Evolutionary conservation across 2,113 vertebrate genomes (phyloP), one percentile per base, ranked within the genome.

Genomic region (Leucoraja erinaceus): DNA sequence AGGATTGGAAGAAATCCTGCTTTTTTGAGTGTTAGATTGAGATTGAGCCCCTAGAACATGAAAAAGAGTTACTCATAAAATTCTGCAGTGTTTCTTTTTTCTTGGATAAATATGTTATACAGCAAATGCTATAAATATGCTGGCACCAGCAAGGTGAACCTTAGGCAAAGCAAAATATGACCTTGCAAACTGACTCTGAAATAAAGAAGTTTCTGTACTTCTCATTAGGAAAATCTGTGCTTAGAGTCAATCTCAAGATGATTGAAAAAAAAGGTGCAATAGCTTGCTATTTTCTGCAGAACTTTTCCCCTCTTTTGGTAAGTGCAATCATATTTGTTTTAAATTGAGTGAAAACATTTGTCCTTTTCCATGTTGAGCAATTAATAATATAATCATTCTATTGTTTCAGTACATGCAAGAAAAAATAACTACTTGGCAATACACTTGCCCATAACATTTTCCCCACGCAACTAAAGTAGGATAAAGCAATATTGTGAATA

Each of bases 301-400:
- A n/a, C 38, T 25, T 11, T 31, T 0, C 14, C 8, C 59, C 8
- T 4, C 31, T 59, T 72, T 47, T 70, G 7, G 18, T 38, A 47
- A 91, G 66, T 70, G 10, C 63, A 91, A 72, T 47, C 31, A 70
- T 70, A 91, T 91, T 91, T 91, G 9, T 91, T 91, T 91, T 47
- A 91, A 91, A 91, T 70, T 33, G 28, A 91, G 9, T 70, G 66
- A 31, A 72, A 70, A 54, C 63, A 72, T 72, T 70, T 91, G 38
- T 38, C 38, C 47, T 72, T 70, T 33, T 91, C 22, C 25, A 38
- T 38, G 68, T 47, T 47, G 8, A 12, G 66, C 63, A 90, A 90
- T 90, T 91, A 72, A 68, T 90, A 68, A 91, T 28, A 74, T 91
- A 72, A 54, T 72, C 20, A 91, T 47, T 28, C 31, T 74, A 74